Conservation (phyloP, 2,797 vertebrate species). For the Gorsachius magnificus region DNA sequence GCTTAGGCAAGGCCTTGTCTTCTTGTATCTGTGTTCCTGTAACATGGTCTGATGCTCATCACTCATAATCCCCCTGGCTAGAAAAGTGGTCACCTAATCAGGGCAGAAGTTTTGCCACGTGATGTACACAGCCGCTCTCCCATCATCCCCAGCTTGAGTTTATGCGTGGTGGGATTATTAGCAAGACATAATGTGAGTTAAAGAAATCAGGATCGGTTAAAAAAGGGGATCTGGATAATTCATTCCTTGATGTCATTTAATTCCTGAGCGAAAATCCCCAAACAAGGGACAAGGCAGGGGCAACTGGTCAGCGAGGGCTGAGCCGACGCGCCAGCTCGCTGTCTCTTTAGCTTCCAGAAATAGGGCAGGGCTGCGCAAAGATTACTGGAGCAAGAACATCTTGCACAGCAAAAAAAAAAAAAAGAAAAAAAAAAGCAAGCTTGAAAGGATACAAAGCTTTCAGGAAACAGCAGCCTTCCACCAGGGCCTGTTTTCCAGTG, state of each 20-base stretch:
- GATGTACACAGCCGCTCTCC: fast-evolving
- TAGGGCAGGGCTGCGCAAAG: background rate
- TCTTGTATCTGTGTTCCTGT: background rate
- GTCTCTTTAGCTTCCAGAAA: background rate
- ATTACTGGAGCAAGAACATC: conserved; percentile 3
- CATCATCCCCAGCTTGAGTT: fast-evolving
- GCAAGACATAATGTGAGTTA: background rate
- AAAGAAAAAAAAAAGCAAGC: background rate
- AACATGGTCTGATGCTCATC: background rate
- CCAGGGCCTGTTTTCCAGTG: background rate
- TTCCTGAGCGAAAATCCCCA: background rate
- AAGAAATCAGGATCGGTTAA: background rate
- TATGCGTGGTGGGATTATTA: background rate
- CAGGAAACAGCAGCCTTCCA: background rate
- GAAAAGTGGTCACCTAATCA: background rate
- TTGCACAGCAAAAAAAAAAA: background rate
- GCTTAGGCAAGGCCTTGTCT: background rate
- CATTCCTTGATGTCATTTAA: background rate
- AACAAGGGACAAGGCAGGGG: background rate
- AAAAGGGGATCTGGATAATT: background rate
- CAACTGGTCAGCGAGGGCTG: background rate
- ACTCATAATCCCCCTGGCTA: background rate
- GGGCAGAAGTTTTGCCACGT: background rate
- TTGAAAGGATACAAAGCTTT: background rate
- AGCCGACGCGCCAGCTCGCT: fast-evolving